Evolutionary conservation across 1,140 invertebrate species (phyloP), one percentile per base, ranked within the genome.

Genomic region (Brachionus paranguensis): DNA sequence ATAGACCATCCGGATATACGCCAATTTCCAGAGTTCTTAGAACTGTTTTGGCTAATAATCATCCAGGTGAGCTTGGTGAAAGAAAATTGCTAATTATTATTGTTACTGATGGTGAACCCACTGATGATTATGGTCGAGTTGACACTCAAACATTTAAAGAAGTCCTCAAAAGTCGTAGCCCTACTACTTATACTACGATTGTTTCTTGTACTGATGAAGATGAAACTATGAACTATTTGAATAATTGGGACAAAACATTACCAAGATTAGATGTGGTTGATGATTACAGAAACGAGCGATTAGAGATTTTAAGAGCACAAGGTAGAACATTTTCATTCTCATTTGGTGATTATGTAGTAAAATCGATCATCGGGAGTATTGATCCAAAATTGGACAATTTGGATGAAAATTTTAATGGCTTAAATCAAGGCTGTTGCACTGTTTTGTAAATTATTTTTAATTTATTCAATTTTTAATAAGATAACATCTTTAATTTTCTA

Each of bases 321-420:
- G 78, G 78, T 24, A 7, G 1, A 3, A 17, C 0, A 6, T 83
- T 64, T 83, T 7, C 8, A 12, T 83, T 83, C 29, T 65, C 78
- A 14, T 83, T 64, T 50, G 55, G 78, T 70, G 78, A 83, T 70
- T 83, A 83, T 70, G 78, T 83, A n/a, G 78, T 83, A 7, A 83
- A 83, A 50, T 41, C 78, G 2, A 45, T 83, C n/a, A 47, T 83
- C 27, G 78, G 78, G 0, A 64, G 50, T 24, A 29, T 83, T 24
- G 78, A 65, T 50, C 55, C 14, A n/a, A 2, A 3, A 14, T 12
- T 83, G 10, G 78, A 83, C 29, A 65, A 17, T 20, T 12, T 24
- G 12, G 53, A 83, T 41, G 78, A 83, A 24, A 79, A 17, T 27
- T 17, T 43, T 11, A 5, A 6, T 17, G 10, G 17, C 4, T 20